Conservation (phyloP, 2,113 vertebrate species). For the Caracal caracal region DNA sequence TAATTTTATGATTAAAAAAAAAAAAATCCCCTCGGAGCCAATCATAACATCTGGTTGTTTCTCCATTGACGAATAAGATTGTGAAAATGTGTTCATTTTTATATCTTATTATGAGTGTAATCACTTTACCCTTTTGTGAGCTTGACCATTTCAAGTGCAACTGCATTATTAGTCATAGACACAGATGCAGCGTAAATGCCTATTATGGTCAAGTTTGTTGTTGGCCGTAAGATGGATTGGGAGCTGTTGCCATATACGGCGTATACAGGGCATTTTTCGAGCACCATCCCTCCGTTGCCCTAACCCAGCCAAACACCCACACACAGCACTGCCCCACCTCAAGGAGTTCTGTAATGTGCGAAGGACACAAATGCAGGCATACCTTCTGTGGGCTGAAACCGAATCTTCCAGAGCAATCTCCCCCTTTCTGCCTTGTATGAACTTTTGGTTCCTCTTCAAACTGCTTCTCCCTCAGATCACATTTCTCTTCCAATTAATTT, state of each 20-base stretch:
- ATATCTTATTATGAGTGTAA: neutral
- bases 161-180: neutral
- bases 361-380: too few relatives aligned
- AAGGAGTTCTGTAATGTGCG: neutral
- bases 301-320: rapidly evolving
- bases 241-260: rapidly evolving
- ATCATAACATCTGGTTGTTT: neutral
- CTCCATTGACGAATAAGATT: neutral
- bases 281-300: rapidly evolving
- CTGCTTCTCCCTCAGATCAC: neutral
- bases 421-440: neutral
- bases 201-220: neutral
- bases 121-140: neutral
- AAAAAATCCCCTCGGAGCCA: neutral
- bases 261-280: neutral
- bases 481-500: neutral
- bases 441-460: neutral
- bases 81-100: neutral
- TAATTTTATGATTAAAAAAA: neutral
- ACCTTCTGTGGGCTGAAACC: neutral
- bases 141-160: neutral
- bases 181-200: neutral
- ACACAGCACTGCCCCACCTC: rapidly evolving
- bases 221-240: neutral
- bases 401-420: neutral